A percentile compares a stretch with the other conserved stretches of the same genome.
Evolutionary conservation across 2,888 invertebrate genomes (phyloP).

Genomic region (Microplitis deprimator): DNA sequence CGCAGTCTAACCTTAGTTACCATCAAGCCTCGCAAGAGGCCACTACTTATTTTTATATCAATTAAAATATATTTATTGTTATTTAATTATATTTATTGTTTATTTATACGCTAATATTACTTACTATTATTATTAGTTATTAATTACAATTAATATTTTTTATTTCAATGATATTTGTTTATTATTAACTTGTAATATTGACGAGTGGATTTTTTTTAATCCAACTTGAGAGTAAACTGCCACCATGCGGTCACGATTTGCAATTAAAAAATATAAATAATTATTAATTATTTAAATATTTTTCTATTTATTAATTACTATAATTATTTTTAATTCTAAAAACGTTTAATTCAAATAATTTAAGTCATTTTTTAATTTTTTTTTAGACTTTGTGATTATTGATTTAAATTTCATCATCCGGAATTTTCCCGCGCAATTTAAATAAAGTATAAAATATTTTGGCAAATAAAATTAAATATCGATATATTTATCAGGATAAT

Average conservation of each 20-base stretch:
- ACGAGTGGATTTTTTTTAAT: conserved; percentile 6
- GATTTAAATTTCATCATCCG: background rate
- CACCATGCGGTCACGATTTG: background rate
- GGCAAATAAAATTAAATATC: background rate
- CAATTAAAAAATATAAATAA: background rate
- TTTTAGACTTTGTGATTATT: background rate
- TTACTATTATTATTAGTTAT: background rate
- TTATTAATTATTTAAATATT: background rate
- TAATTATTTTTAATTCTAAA: background rate
- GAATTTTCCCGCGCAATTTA: background rate
- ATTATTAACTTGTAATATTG: background rate
- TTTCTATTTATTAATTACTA: background rate
- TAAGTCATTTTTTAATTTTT: background rate
- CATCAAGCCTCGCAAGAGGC: conserved; percentile 62
- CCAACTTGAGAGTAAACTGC: conserved; percentile 10
- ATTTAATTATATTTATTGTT: background rate
- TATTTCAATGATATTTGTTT: background rate
- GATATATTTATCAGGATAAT: too few species aligned
- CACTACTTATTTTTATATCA: conserved; percentile 54
- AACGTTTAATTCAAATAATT: background rate
- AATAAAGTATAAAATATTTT: background rate
- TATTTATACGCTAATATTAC: background rate
- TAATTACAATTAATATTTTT: background rate
- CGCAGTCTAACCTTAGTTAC: conserved; percentile 58
- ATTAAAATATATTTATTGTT: conserved; percentile 2